Evolutionary conservation across 2,888 invertebrate genomes (phyloP).

Genomic region (Papilio protenor): DNA sequence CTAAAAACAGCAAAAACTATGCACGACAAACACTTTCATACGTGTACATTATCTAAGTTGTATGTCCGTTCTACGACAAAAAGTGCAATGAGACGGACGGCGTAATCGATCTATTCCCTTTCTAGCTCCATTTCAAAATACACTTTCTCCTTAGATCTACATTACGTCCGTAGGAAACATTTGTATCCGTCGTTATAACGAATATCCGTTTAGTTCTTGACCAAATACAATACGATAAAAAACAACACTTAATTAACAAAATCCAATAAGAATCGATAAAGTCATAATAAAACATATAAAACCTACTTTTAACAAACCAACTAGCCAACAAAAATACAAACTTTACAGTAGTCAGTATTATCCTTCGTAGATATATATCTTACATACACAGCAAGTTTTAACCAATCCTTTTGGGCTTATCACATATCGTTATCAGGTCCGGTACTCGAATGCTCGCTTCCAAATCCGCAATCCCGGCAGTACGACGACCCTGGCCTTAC

Average conservation of each 20-base stretch:
- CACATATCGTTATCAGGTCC: conserved; percentile 21
- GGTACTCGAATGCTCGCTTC: conserved; percentile 29
- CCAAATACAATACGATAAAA: not conserved
- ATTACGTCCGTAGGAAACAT: conserved; percentile 62
- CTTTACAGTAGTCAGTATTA: not conserved
- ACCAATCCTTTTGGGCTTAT: not conserved
- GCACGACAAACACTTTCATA: conserved; percentile 17
- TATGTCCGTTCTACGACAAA: conserved; percentile 21
- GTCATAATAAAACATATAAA: not conserved
- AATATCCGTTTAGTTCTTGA: conserved; percentile 45
- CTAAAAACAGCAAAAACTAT: not conserved
- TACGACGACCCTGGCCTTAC: conserved; percentile 78
- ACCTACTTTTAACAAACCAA: not conserved
- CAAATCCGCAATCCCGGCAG: conserved; percentile 77
- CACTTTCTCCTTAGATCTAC: conserved; percentile 51
- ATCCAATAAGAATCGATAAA: not conserved
- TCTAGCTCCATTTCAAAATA: conserved; percentile 47
- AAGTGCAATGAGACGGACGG: conserved; percentile 7
- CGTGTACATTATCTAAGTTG: conserved; percentile 1
- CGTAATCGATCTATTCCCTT: conserved; percentile 45
- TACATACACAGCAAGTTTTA: not conserved
- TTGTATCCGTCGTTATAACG: conserved; percentile 60
- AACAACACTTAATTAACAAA: not conserved
- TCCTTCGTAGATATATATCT: not conserved
- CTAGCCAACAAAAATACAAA: not conserved